These are phyloP conservation scores for Apaloderma vittatum DNA, from an alignment of 2,113 vertebrate species.

Conservation along the genomic window DNA sequence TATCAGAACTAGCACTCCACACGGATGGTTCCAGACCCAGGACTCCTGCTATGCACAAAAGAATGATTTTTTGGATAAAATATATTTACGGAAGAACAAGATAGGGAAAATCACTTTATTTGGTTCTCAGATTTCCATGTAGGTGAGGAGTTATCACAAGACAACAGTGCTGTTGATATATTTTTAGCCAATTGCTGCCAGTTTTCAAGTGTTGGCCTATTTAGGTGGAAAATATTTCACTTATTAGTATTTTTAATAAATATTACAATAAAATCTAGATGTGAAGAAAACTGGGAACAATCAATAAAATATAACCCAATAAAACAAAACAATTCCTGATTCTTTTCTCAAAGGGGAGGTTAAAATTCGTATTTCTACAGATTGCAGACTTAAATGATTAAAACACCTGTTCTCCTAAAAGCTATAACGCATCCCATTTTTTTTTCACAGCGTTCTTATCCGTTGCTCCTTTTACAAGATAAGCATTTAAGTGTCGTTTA, in stretches of 20 bases:
- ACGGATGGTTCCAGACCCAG: not conserved
- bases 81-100: not conserved
- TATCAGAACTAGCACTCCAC: not conserved
- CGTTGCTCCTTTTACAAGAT: not conserved
- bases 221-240: not conserved
- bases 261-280: not conserved
- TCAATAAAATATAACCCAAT: not conserved
- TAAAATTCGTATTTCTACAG: not conserved
- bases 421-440: not conserved
- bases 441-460: not conserved
- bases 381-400: not conserved
- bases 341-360: not conserved
- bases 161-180: not conserved
- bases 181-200: not conserved
- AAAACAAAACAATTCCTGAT: not conserved
- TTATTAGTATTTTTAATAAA: not conserved
- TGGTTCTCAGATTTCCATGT: not conserved
- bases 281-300: not conserved
- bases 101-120: not conserved
- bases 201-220: not conserved
- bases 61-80: not conserved
- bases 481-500: too few relatives aligned
- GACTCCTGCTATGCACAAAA: not conserved
- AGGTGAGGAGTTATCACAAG: not conserved
- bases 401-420: not conserved